Conservation (phyloP, 1,140 invertebrate species). For the Atta colombica region DNA sequence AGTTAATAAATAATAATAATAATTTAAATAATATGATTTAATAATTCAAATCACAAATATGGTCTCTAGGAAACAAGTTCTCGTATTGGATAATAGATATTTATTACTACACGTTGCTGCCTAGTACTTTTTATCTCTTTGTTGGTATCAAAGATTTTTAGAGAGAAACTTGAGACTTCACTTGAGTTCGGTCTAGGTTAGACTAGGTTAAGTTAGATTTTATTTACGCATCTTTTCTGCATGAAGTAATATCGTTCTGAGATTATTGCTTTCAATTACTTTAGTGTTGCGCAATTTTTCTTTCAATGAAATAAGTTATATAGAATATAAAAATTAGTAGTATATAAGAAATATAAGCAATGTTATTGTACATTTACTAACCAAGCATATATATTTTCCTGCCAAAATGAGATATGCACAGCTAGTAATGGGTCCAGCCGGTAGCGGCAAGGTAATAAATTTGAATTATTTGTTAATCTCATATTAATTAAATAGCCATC, state of each 20-base stretch:
- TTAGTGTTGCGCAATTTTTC: neutral
- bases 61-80: too few relatives aligned
- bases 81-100: too few relatives aligned
- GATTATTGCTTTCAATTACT: neutral
- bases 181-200: too few relatives aligned
- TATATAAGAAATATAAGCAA: neutral
- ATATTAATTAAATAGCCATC: constrained; percentile 24
- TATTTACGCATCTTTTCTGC: too few relatives aligned
- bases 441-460: constrained; percentile 94
- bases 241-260: neutral
- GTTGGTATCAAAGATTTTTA: too few relatives aligned
- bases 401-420: constrained; percentile 95
- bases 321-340: neutral
- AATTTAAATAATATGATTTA: too few relatives aligned
- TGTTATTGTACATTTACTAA: neutral
- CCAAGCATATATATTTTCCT: neutral
- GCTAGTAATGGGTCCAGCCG: constrained; percentile 97
- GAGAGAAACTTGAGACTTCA: too few relatives aligned
- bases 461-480: neutral
- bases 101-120: too few relatives aligned
- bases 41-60: too few relatives aligned
- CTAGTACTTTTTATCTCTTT: too few relatives aligned
- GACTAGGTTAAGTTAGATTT: too few relatives aligned
- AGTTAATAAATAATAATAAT: too few relatives aligned
- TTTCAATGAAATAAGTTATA: neutral